Evolutionary conservation across 2,113 vertebrate species (phyloP), one percentile per base, ranked within the genome.

Genomic region (Entelurus aequoreus): DNA sequence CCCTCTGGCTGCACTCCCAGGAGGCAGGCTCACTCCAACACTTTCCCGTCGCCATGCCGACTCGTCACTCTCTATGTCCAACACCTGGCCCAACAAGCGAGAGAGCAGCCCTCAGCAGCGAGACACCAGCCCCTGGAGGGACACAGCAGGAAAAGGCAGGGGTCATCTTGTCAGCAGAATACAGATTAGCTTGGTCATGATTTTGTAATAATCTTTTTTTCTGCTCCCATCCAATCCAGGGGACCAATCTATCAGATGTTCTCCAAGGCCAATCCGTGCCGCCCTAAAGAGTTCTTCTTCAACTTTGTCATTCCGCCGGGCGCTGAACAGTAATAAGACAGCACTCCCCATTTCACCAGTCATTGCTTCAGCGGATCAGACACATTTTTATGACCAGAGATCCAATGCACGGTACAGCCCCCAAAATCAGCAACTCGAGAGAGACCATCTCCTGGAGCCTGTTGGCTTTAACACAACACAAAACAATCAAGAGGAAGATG

Each of bases 51-150:
- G 85, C 69, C 88, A 77, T 9, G 69, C 71, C n/a, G 90, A 91
- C 47, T 88, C 91, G 58, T 66, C 72, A 28, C 83, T 79, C 37
- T 87, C 84, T 68, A 91, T 96, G 87, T 95, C 94, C 61, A 94
- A 86, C 84, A 95, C 94, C 11, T 96, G 94, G 94, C 93, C 94
- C 54, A 92, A 93, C 67, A 93, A 91, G 69, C 92, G 81, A 55
- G 90, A 89, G 53, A 72, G 19, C 69, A 83, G 69, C 62, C 86
- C 87, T 42, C 78, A 66, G 1, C 72, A 69, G 49, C 61, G 69
- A 48, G 88, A 90, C 57, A 68, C 84, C 47, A 78, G 71, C 46
- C 72, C 86, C 9, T 90, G 90, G 79, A 90, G 83, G 77, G 91
- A 92, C 7, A 57, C 3, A 14, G 8, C 83, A 73, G 87, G 88